Percentiles rank a stretch among this genome's conserved stretches.
phyloP scores from a whole-genome alignment of 2,113 vertebrate genomes.

The Myiopsitta monachus region DNA sequence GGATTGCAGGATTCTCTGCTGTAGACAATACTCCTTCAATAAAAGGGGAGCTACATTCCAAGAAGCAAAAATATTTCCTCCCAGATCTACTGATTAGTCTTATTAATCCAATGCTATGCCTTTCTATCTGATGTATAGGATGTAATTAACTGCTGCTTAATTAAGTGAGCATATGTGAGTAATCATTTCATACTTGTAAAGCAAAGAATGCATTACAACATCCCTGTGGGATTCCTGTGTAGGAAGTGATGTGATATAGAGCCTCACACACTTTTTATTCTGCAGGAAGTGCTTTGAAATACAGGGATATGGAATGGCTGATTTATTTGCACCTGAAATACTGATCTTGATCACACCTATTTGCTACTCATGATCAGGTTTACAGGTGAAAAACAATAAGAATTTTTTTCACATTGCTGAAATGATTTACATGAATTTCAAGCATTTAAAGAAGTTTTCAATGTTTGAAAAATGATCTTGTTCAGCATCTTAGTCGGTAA shows the following conservation, averaged over 20 bases:
- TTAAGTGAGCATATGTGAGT: background rate
- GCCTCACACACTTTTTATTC: background rate
- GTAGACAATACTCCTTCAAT: background rate
- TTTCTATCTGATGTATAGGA: background rate
- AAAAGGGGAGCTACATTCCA: background rate
- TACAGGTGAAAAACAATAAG: background rate
- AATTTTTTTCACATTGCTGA: background rate
- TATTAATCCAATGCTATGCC: background rate
- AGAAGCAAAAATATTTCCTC: background rate
- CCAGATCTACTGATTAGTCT: background rate
- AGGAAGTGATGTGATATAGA: background rate
- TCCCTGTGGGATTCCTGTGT: background rate
- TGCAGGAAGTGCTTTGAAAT: background rate
- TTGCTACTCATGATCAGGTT: background rate
- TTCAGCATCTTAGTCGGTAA: background rate
- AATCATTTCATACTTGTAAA: background rate
- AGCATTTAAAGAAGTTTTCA: background rate
- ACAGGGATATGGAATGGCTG: background rate
- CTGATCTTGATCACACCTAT: background rate
- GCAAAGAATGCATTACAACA: background rate
- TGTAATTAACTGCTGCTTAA: background rate
- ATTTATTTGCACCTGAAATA: background rate
- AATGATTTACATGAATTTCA: background rate
- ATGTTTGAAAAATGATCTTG: background rate
- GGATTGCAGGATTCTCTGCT: background rate